Evolutionary conservation across 2,888 invertebrate genomes (phyloP), one percentile per base, ranked within the genome.

Genomic region (Troglohyphantes excavatus): DNA sequence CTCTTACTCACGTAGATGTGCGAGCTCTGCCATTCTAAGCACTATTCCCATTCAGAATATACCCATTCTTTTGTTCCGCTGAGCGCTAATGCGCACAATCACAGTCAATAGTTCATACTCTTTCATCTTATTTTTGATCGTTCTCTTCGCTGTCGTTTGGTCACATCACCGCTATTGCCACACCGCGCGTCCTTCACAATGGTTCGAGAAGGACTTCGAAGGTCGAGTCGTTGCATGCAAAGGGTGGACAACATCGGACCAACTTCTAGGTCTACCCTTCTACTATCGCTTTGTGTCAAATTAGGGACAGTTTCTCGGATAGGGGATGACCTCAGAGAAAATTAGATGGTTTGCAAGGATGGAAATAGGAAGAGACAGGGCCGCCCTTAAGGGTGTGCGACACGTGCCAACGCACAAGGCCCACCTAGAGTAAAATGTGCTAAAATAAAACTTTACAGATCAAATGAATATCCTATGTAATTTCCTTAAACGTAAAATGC

Each of bases 51-150:
- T 23, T 39, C 61, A 78, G 63, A 39, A n/a, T 9, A 9, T 53
- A 5, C 61, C 39, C 61, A 78, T 78, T 78, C 78, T 78, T 65
- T 78, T 78, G 78, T 78, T 63, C 7, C 21, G n/a, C 19, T 59
- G 27, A 59, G 59, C 29, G 23, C 29, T 19, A 76, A 11, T 39
- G 26, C 63, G 63, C 63, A 63, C 65, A 23, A n/a, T 19, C 27
- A n/a, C 13, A 68, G 19, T 19, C 68, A 33, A 53, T 53, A 53
- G 13, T n/a, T 33, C 29, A 68, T 59, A 17, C n/a, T 23, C 26
- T 9, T 3, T 65, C 33, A 43, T 39, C 7, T 23, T 39, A 61
- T 75, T 61, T n/a, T n/a, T n/a, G n/a, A 6, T 33, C 19, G 7
- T 13, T 43, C 19, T 11, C 21, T 21, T 6, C 61, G 26, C 43